phyloP scores from a whole-genome alignment of 1,140 invertebrate genomes.

The Proales similis region DNA sequence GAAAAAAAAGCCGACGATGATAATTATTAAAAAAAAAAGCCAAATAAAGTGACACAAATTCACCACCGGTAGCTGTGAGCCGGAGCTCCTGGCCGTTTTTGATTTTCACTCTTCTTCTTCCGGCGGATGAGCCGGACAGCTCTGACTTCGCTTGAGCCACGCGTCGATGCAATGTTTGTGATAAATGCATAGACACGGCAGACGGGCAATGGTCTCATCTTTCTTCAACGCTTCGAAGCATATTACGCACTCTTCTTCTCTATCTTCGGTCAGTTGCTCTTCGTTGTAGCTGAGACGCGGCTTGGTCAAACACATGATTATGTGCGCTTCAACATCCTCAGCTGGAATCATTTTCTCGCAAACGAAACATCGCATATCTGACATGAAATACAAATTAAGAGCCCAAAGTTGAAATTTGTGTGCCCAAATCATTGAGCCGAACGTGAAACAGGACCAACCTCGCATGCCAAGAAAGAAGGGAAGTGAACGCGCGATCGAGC shows the following conservation, averaged over 20 bases:
- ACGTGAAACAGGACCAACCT: constrained; percentile 5
- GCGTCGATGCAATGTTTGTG: constrained; percentile 94
- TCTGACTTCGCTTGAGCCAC: constrained; percentile 94
- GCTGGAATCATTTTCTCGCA: constrained; percentile 94
- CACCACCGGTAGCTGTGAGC: not conserved
- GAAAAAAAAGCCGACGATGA: too few species aligned
- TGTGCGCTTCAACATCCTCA: constrained; percentile 94
- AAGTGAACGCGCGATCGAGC: constrained; percentile 11
- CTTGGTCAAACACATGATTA: constrained; percentile 97
- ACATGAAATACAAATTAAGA: constrained; percentile 41
- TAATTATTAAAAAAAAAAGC: too few species aligned
- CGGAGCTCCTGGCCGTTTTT: constrained; percentile 6
- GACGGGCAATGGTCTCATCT: constrained; percentile 88
- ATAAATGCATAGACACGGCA: constrained; percentile 98
- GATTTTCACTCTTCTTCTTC: constrained; percentile 57
- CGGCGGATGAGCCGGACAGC: constrained; percentile 87
- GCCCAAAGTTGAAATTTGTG: not conserved
- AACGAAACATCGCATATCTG: constrained; percentile 93
- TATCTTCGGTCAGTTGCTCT: constrained; percentile 87
- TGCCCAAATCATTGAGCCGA: not conserved
- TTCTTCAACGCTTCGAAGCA: constrained; percentile 89
- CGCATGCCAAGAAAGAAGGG: constrained; percentile 32
- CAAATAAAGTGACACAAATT: too few species aligned
- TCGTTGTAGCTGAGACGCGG: constrained; percentile 96
- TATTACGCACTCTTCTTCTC: constrained; percentile 90